Evolutionary conservation across 1,140 invertebrate species (phyloP).

Genomic region (Gryllus bimaculatus): DNA sequence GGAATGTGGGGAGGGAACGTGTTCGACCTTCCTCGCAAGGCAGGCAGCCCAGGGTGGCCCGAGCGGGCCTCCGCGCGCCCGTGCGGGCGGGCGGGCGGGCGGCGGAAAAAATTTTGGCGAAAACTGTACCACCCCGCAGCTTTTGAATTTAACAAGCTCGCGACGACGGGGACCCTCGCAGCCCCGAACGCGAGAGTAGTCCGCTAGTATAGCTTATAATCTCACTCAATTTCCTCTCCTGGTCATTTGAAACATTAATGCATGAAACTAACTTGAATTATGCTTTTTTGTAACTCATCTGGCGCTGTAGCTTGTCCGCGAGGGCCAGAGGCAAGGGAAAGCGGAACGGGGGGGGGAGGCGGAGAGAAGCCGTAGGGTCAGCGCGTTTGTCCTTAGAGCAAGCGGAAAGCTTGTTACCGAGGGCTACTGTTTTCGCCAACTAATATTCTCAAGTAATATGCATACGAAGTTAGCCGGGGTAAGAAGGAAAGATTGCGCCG

Average conservation of each 20-base stretch:
- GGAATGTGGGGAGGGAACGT: too few relatives aligned
- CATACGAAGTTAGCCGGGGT: background rate
- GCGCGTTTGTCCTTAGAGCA: background rate
- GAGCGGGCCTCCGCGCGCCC: too few relatives aligned
- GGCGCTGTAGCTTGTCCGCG: background rate
- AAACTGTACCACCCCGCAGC: background rate
- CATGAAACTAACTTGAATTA: background rate
- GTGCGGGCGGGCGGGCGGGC: background rate
- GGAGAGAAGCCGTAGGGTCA: background rate
- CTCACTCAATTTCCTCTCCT: background rate
- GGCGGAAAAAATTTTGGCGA: background rate
- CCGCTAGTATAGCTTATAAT: conserved; percentile 4
- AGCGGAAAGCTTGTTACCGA: background rate
- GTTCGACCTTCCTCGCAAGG: background rate
- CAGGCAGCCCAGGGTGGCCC: background rate
- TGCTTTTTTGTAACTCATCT: background rate
- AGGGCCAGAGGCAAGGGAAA: background rate
- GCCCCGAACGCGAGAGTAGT: background rate
- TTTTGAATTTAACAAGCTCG: background rate
- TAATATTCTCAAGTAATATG: background rate
- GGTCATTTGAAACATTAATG: conserved; percentile 4
- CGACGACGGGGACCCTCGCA: background rate
- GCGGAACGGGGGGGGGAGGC: background rate
- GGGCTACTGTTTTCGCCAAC: background rate
- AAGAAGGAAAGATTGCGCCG: background rate